Evolutionary conservation across 2,113 vertebrate genomes (phyloP).

Genomic region (Nycticorax nycticorax): DNA sequence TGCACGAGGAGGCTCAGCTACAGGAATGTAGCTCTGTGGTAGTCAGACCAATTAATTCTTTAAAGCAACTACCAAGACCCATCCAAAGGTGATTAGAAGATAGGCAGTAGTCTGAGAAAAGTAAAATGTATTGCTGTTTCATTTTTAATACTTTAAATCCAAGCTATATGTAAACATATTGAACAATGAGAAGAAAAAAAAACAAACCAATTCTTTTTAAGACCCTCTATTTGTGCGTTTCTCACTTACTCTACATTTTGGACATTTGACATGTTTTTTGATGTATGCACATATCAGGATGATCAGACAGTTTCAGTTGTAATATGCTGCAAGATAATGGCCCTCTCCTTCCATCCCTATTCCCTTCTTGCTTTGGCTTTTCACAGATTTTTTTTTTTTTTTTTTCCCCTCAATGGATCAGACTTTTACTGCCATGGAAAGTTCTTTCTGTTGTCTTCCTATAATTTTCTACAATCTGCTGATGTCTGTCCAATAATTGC

Average conservation of each 20-base stretch:
- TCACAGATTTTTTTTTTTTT: not conserved
- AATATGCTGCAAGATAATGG: not conserved
- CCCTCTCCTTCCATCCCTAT: not conserved
- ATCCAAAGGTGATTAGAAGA: not conserved
- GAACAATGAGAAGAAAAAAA: not conserved
- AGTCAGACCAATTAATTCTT: not conserved
- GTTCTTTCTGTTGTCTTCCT: not conserved
- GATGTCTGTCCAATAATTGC: not conserved
- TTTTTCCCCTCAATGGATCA: not conserved
- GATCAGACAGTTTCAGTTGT: not conserved
- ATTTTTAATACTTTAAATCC: not conserved
- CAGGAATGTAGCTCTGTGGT: not conserved
- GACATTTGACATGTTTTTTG: not conserved
- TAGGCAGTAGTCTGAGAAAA: not conserved
- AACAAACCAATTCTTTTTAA: not conserved
- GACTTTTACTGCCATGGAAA: not conserved
- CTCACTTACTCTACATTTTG: not conserved
- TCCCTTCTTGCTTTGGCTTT: not conserved
- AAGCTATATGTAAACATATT: not conserved
- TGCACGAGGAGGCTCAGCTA: not conserved
- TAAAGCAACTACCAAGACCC: not conserved
- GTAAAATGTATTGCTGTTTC: not conserved
- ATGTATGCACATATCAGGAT: not conserved
- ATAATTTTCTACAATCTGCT: not conserved
- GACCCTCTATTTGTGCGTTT: not conserved